Conservation (phyloP, 2,113 vertebrate species). For the Percina caprodes region DNA sequence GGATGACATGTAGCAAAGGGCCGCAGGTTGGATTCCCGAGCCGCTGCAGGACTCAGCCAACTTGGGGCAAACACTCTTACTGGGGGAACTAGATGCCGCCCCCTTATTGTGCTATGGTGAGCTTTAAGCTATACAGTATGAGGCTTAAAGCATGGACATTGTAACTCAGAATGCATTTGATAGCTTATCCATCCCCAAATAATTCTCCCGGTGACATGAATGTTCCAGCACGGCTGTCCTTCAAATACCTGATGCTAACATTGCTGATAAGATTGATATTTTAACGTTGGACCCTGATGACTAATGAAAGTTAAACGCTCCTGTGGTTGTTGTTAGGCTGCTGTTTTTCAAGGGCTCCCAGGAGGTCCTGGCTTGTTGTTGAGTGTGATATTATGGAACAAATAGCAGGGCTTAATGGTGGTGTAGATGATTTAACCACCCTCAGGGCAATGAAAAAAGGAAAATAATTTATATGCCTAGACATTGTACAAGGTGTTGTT, state of each 20-base stretch:
- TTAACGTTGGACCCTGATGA: constrained; percentile 63
- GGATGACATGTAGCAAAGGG: no score
- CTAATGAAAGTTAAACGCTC: constrained; percentile 74
- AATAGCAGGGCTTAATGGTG: constrained; percentile 75
- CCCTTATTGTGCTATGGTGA: not conserved
- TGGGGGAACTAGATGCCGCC: no score
- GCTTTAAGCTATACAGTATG: not conserved
- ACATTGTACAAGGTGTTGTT: constrained; percentile 57
- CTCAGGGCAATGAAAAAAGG: constrained; percentile 68
- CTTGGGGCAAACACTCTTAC: no score
- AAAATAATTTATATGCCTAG: constrained; percentile 59
- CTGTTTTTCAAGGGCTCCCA: constrained; percentile 76
- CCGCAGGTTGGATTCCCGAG: no score
- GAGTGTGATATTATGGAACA: constrained; percentile 80
- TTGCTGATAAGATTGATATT: constrained; percentile 64
- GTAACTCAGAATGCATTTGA: constrained; percentile 27
- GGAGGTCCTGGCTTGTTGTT: constrained; percentile 77
- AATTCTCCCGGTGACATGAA: constrained; percentile 46
- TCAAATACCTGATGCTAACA: constrained; percentile 46
- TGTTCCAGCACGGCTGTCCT: constrained; percentile 12
- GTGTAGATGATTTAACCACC: constrained; percentile 77
- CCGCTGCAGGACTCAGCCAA: no score
- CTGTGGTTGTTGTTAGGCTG: constrained; percentile 78
- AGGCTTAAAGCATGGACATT: constrained; percentile 1
- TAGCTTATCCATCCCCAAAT: constrained; percentile 29